Conservation (phyloP, 2,113 vertebrate genomes). For the Bambusicola thoracicus region DNA sequence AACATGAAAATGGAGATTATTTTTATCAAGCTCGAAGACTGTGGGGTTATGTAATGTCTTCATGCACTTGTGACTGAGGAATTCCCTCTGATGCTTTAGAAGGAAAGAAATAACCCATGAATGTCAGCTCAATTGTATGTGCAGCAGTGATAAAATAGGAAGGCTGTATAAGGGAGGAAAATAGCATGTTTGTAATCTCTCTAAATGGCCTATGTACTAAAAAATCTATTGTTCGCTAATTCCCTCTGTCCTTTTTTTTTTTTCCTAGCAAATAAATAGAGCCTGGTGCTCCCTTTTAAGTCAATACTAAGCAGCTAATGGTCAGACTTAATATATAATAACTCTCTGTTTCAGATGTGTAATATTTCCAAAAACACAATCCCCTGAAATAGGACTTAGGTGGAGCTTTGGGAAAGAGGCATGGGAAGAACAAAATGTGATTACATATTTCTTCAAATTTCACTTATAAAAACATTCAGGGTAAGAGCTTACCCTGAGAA, state of each 20-base stretch:
- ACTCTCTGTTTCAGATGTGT: background rate
- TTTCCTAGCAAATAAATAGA: background rate
- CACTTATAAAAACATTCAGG: background rate
- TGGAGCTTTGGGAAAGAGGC: background rate
- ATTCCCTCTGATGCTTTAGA: background rate
- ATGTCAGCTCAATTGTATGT: rapidly evolving
- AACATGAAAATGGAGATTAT: background rate
- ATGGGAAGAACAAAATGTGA: background rate
- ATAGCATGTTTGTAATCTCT: background rate
- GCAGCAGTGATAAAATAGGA: background rate
- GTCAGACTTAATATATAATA: background rate
- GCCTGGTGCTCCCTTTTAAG: background rate
- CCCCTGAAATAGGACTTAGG: background rate
- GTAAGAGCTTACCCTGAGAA: background rate
- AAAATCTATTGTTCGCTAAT: background rate
- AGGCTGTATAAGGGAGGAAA: background rate
- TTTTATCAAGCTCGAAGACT: conserved; percentile 5
- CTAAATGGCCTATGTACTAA: background rate
- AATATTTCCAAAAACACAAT: background rate
- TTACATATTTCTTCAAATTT: background rate
- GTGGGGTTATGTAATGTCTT: background rate
- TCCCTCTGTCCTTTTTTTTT: background rate
- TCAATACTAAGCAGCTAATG: background rate
- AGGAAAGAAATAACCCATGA: background rate
- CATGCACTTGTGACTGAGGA: background rate